Conservation (phyloP, 2,888 invertebrate genomes). For the Cerceris rybyensis region DNA sequence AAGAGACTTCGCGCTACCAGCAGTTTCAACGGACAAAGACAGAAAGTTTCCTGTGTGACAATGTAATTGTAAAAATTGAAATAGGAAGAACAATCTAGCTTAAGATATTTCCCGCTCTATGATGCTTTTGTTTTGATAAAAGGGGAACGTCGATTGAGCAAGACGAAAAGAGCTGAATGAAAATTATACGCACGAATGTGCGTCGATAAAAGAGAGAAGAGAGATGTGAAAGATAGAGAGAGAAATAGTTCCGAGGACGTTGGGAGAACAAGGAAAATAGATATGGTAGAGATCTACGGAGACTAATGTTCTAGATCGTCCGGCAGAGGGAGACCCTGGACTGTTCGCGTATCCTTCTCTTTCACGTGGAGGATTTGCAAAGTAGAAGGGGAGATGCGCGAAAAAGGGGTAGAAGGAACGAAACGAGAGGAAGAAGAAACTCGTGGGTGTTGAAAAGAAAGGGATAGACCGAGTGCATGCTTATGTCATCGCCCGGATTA, state of each 20-base stretch:
- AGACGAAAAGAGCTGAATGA: too few species aligned
- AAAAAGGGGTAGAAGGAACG: conserved; percentile 48
- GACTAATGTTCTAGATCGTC: conserved; percentile 22
- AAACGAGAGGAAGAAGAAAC: conserved; percentile 18
- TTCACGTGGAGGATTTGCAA: conserved; percentile 17
- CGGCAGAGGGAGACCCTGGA: conserved; percentile 33
- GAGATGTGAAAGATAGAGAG: neutral
- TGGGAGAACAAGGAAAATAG: conserved; percentile 17
- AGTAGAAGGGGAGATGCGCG: conserved; percentile 8
- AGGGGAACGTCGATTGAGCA: too few species aligned
- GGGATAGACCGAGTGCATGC: conserved; percentile 35
- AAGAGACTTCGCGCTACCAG: too few species aligned
- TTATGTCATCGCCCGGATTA: conserved; percentile 76
- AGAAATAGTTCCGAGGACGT: neutral
- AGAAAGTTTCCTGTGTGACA: too few species aligned
- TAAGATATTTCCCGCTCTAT: too few species aligned
- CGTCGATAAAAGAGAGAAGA: neutral
- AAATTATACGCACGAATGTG: neutral
- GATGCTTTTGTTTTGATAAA: too few species aligned
- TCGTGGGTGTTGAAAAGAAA: conserved; percentile 23
- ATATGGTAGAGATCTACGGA: conserved; percentile 21
- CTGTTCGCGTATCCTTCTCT: conserved; percentile 14
- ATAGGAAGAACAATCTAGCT: too few species aligned
- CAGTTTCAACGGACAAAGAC: too few species aligned
- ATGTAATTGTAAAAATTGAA: too few species aligned